Percentiles rank a stretch among this genome's conserved stretches.
These are phyloP conservation scores for Garrulus glandarius DNA, from an alignment of 2,797 vertebrate species.

Conservation along the genomic window DNA sequence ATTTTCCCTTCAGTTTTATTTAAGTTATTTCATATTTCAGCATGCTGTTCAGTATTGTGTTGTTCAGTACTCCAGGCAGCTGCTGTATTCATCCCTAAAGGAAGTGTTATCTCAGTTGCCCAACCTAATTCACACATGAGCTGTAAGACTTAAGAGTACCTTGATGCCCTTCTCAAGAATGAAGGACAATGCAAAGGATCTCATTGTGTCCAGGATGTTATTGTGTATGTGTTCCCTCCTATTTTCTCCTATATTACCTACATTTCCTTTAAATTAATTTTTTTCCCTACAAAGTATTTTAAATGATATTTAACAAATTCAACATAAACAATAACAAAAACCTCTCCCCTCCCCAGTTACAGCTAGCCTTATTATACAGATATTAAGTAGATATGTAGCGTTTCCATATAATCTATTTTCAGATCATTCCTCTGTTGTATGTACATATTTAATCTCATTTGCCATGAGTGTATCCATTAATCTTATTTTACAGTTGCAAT, in stretches of 20 bases:
- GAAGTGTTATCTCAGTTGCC: background rate
- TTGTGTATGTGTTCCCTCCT: accelerated
- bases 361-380: background rate
- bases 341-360: background rate
- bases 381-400: background rate
- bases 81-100: background rate
- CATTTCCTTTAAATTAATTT: background rate
- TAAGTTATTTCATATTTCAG: background rate
- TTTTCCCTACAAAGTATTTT: background rate
- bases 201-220: background rate
- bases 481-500: background rate
- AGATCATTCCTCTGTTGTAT: background rate
- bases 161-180: background rate
- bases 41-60: background rate
- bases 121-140: background rate
- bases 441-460: background rate
- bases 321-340: background rate
- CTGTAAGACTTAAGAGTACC: background rate
- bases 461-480: background rate
- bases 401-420: background rate
- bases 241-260: background rate
- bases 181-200: background rate
- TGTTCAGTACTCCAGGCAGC: background rate
- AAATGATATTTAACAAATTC: background rate
- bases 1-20: background rate